These are phyloP conservation scores for Gymnoscelis rufifasciata DNA, from an alignment of 2,888 invertebrate species.

Conservation along the genomic window DNA sequence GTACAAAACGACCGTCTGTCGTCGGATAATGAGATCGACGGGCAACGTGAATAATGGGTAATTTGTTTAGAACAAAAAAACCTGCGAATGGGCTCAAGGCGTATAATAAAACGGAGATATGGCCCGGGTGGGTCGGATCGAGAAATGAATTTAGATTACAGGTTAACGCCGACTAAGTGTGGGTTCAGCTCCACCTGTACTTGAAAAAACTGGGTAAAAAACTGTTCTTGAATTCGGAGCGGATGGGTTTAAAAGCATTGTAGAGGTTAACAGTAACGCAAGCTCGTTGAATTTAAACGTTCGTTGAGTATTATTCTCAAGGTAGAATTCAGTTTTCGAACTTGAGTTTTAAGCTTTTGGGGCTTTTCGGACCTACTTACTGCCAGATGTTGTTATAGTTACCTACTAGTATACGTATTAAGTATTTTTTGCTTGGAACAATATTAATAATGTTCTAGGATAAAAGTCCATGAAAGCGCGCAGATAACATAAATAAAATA, in stretches of 20 bases:
- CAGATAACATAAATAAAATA: no score
- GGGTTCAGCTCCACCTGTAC: constrained; percentile 73
- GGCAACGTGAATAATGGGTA: constrained; percentile 71
- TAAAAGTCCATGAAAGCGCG: no score
- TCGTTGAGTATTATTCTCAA: neutral
- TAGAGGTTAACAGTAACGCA: constrained; percentile 9
- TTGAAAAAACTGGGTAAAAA: constrained; percentile 65
- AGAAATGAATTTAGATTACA: constrained; percentile 80
- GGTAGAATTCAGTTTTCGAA: no score
- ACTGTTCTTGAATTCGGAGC: constrained; percentile 32
- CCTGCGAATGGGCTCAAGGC: constrained; percentile 73
- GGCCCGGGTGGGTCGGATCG: constrained; percentile 72
- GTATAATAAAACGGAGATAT: constrained; percentile 77
- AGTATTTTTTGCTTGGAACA: no score
- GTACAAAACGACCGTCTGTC: constrained; percentile 46
- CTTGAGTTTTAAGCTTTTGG: no score
- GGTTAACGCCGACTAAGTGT: constrained; percentile 78
- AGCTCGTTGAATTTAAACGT: neutral
- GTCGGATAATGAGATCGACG: constrained; percentile 65
- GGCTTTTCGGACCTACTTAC: no score
- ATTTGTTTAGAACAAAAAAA: constrained; percentile 75
- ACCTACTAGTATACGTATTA: no score
- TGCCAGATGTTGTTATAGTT: no score
- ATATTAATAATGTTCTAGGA: no score
- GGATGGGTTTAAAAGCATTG: constrained; percentile 26